Percentiles rank a stretch among this genome's conserved stretches.
Evolutionary conservation across 2,113 vertebrate genomes (phyloP).

Genomic region (Rhineura floridana): DNA sequence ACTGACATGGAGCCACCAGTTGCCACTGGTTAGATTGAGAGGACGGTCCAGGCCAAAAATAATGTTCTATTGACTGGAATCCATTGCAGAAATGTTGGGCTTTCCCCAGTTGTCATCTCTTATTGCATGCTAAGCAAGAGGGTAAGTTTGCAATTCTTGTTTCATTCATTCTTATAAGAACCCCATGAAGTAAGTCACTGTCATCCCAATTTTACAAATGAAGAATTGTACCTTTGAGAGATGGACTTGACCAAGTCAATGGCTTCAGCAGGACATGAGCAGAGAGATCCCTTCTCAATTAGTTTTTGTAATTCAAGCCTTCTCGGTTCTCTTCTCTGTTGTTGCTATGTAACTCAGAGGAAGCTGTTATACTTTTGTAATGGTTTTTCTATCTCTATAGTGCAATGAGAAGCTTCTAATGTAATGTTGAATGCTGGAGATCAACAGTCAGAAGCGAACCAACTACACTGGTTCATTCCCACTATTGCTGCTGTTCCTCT

Average conservation of each 20-base stretch:
- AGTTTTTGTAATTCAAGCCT: background rate
- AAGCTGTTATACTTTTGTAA: background rate
- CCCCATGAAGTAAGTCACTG: background rate
- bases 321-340: constrained; percentile 20
- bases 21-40: background rate
- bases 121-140: background rate
- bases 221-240: background rate
- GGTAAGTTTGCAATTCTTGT: background rate
- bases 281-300: background rate
- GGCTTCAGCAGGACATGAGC: background rate
- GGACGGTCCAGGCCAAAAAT: background rate
- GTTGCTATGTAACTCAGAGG: background rate
- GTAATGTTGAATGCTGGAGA: too few relatives aligned
- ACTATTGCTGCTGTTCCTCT: background rate
- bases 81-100: too few relatives aligned
- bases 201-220: background rate
- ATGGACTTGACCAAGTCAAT: background rate
- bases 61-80: background rate
- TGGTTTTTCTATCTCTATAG: constrained; percentile 18
- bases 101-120: background rate
- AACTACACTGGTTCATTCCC: background rate
- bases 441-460: background rate
- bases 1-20: too few relatives aligned
- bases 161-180: background rate
- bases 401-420: background rate